Evolutionary conservation across 2,113 vertebrate species (phyloP).

Genomic region (Hydrochoerus hydrochaeris): DNA sequence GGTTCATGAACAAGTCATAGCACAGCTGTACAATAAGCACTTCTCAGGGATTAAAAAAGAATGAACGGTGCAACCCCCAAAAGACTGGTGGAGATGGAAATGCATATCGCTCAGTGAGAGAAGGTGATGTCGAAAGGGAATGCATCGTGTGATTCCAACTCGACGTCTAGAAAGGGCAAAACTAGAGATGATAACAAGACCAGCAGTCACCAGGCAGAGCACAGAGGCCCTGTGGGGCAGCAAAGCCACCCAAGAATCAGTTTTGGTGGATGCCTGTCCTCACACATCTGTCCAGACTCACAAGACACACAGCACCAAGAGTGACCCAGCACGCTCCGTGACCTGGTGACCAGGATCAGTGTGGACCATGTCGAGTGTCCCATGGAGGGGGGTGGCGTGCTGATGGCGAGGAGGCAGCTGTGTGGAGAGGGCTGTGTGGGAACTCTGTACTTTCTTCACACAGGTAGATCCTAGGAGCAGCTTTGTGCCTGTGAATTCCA

Average conservation of each 20-base stretch:
- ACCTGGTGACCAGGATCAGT: not conserved
- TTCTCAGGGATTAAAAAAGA: not conserved
- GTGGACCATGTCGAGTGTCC: rapidly evolving
- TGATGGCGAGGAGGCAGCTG: rapidly evolving
- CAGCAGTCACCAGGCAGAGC: not conserved
- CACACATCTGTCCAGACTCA: not conserved
- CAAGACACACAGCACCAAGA: not conserved
- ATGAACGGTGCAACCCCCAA: rapidly evolving
- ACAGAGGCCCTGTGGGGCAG: not conserved
- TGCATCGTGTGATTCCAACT: not conserved
- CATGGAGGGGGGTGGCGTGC: not conserved
- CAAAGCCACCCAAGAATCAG: not conserved
- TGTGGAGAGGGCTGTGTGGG: not conserved
- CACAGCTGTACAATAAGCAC: not conserved
- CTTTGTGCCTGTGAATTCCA: not conserved
- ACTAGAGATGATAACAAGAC: no score
- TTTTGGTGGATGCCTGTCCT: not conserved
- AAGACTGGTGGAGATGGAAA: not conserved
- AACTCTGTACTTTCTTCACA: not conserved
- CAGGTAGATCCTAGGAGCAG: not conserved
- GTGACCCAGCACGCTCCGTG: not conserved
- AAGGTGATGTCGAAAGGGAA: no score
- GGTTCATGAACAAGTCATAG: not conserved
- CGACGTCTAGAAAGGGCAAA: not conserved
- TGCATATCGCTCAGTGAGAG: rapidly evolving